Percentiles rank a stretch among this genome's conserved stretches.
Evolutionary conservation across 2,888 invertebrate genomes (phyloP).

Genomic region (Hyppa rectilinea): DNA sequence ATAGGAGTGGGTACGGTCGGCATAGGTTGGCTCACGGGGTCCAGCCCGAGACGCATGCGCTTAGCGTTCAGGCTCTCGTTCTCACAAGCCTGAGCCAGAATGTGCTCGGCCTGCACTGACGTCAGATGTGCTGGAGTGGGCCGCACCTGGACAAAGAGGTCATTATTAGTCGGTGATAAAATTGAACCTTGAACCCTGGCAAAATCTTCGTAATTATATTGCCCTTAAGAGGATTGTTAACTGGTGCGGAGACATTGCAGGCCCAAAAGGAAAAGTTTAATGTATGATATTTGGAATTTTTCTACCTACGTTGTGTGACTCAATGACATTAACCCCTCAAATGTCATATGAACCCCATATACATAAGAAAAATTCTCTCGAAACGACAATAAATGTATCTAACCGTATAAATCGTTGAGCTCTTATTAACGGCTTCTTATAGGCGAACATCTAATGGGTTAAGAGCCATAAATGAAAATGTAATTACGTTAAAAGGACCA

Average conservation of each 20-base stretch:
- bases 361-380: too few species aligned
- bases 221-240: neutral
- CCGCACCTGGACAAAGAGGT: slow-evolving; percentile 92
- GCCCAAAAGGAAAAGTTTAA: neutral
- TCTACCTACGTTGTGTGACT: neutral
- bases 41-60: slow-evolving; percentile 98
- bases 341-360: too few species aligned
- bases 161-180: slow-evolving; percentile 8
- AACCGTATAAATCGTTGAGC: too few species aligned
- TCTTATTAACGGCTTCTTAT: too few species aligned
- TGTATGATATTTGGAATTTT: neutral
- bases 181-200: neutral
- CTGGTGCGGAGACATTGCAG: neutral
- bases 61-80: slow-evolving; percentile 99
- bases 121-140: slow-evolving; percentile 99
- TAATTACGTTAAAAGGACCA: neutral
- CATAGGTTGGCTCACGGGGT: slow-evolving; percentile 98
- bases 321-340: too few species aligned
- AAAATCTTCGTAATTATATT: neutral
- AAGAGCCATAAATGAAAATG: neutral
- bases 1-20: slow-evolving; percentile 93
- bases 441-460: too few species aligned
- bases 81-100: slow-evolving; percentile 98
- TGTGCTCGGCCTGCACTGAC: slow-evolving; percentile 98
- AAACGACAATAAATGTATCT: too few species aligned